Evolutionary conservation across 2,113 vertebrate genomes (phyloP).

Genomic region (Syrrhaptes paradoxus): DNA sequence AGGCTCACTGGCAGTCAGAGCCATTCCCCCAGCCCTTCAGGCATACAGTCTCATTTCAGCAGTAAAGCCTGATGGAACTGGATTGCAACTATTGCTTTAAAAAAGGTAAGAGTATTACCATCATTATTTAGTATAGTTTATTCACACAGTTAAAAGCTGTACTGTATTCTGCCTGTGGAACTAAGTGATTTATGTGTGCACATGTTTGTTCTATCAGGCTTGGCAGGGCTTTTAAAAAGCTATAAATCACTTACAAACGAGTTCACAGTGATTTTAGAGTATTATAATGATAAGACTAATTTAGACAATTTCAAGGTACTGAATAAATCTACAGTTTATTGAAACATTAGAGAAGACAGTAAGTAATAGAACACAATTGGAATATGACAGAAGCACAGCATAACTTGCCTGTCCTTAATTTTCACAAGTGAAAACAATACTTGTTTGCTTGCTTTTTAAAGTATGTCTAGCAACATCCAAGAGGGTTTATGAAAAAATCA

Average conservation of each 20-base stretch:
- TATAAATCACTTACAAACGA: not conserved
- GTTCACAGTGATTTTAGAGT: not conserved
- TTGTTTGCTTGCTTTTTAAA: not conserved
- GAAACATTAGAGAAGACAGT: slow-evolving; percentile 79
- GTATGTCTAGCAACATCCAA: not conserved
- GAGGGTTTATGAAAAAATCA: not conserved
- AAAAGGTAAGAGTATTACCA: not conserved
- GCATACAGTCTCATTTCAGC: not conserved
- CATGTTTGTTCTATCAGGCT: not conserved
- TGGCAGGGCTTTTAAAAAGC: not conserved
- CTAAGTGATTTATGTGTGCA: not conserved
- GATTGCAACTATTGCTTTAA: not conserved
- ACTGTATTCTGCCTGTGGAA: not conserved
- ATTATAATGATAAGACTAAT: slow-evolving; percentile 74
- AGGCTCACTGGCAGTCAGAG: not conserved
- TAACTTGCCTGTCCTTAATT: not conserved
- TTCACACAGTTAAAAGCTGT: not conserved
- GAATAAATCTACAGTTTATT: slow-evolving; percentile 82
- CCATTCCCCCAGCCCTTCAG: not conserved
- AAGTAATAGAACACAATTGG: slow-evolving; percentile 73
- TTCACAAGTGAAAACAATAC: not conserved
- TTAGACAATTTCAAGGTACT: slow-evolving; percentile 83
- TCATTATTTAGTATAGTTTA: not conserved
- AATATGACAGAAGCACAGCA: not conserved
- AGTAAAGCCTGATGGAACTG: not conserved